Percentiles rank a stretch among this genome's conserved stretches.
Evolutionary conservation across 2,113 vertebrate species (phyloP).

Genomic region (Pseudorhombus dupliciocellatus): DNA sequence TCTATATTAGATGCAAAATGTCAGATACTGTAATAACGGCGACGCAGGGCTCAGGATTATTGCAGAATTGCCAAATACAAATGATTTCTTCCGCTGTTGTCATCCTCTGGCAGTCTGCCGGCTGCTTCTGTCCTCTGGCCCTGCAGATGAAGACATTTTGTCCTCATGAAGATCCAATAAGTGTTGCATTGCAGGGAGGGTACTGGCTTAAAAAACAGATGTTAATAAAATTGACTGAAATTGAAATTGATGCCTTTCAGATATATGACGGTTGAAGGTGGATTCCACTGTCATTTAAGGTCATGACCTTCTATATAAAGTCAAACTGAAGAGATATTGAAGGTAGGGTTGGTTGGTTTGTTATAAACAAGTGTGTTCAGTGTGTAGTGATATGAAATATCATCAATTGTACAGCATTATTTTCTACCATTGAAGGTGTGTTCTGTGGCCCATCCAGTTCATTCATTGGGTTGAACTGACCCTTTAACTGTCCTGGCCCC

Average conservation of each 20-base stretch:
- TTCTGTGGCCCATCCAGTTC: neutral
- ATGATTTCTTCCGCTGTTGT: slow-evolving; percentile 57
- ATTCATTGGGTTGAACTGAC: neutral
- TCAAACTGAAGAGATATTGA: too few species aligned
- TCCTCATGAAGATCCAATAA: slow-evolving; percentile 28
- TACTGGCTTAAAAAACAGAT: slow-evolving; percentile 4
- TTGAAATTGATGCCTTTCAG: neutral
- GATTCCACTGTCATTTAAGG: too few species aligned
- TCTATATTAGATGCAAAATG: slow-evolving; percentile 70
- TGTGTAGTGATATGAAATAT: too few species aligned
- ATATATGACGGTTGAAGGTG: neutral
- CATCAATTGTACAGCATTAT: too few species aligned
- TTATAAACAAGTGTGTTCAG: too few species aligned
- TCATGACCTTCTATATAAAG: too few species aligned
- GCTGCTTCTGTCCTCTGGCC: slow-evolving; percentile 21
- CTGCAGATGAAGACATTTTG: slow-evolving; percentile 37
- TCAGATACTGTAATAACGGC: slow-evolving; percentile 68
- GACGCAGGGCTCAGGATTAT: slow-evolving; percentile 58
- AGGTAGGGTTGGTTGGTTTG: too few species aligned
- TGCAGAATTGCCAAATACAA: slow-evolving; percentile 67
- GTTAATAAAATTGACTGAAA: neutral
- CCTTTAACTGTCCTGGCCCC: neutral
- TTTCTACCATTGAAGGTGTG: too few species aligned
- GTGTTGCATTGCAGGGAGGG: slow-evolving; percentile 15
- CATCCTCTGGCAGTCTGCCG: slow-evolving; percentile 58